These are phyloP conservation scores for Climacteris rufus DNA, from an alignment of 2,113 vertebrate species.

Conservation along the genomic window DNA sequence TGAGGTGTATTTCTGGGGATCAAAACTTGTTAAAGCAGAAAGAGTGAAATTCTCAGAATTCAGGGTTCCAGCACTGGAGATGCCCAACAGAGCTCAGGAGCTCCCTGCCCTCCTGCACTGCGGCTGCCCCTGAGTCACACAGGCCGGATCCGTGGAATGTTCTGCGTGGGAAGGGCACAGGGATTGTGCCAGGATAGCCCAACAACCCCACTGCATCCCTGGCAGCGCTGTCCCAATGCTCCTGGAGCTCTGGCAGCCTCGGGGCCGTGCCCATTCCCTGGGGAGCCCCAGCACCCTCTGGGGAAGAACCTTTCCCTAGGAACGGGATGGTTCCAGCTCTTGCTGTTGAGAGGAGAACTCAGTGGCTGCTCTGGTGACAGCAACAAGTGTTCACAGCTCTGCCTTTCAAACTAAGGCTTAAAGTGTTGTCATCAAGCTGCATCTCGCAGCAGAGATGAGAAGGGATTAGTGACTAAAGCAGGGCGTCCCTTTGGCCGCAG, in stretches of 20 bases:
- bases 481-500: background rate
- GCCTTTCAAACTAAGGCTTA: background rate
- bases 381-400: background rate
- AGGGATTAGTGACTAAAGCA: background rate
- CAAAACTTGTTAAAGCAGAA: no score
- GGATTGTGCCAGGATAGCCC: no score
- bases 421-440: background rate
- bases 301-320: background rate
- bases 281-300: background rate
- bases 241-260: background rate
- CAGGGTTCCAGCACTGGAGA: no score
- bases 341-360: background rate
- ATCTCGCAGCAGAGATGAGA: background rate
- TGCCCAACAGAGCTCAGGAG: no score
- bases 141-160: no score
- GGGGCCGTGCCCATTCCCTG: background rate
- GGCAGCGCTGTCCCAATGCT: background rate
- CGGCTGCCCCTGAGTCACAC: no score
- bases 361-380: accelerated
- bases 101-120: no score
- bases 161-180: no score
- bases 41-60: no score
- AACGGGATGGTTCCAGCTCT: accelerated
- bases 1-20: no score
- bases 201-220: background rate